These are phyloP conservation scores for Echinometra lucunter DNA, from an alignment of 53 echinoderm and acorn worm genomes.

Conservation along the genomic window DNA sequence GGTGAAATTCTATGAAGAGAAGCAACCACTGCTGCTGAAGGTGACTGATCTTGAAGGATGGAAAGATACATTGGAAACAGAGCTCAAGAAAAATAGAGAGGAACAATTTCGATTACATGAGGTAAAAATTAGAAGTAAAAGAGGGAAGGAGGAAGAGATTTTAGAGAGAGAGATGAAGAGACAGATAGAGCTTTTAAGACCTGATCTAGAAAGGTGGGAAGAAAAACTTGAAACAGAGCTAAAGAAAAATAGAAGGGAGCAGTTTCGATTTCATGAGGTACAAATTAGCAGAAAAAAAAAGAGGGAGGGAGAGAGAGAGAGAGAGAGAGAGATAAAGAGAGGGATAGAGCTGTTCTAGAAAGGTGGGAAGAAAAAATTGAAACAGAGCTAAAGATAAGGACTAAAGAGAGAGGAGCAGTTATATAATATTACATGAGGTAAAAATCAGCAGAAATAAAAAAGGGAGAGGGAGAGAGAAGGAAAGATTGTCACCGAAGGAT, in stretches of 20 bases:
- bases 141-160: background rate
- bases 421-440: background rate
- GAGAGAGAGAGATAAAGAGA: background rate
- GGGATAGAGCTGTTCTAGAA: background rate
- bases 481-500: too few relatives aligned
- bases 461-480: background rate
- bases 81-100: conserved; percentile 78
- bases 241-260: conserved; percentile 78
- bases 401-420: background rate
- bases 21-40: conserved; percentile 85
- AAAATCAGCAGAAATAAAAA: background rate
- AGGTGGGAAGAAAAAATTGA: background rate
- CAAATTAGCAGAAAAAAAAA: background rate
- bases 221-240: conserved; percentile 77
- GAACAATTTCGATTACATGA: conserved; percentile 77
- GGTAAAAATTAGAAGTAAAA: conserved; percentile 69
- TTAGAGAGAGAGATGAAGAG: background rate
- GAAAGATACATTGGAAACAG: conserved; percentile 80
- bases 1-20: conserved; percentile 90
- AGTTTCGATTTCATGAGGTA: conserved; percentile 78
- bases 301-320: background rate
- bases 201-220: conserved; percentile 81
- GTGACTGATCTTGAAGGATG: conserved; percentile 82
- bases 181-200: background rate
- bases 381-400: background rate